Percentiles rank a stretch among this genome's conserved stretches.
Conservation (phyloP, 2,797 vertebrate genomes). For the Danio kyathit region DNA sequence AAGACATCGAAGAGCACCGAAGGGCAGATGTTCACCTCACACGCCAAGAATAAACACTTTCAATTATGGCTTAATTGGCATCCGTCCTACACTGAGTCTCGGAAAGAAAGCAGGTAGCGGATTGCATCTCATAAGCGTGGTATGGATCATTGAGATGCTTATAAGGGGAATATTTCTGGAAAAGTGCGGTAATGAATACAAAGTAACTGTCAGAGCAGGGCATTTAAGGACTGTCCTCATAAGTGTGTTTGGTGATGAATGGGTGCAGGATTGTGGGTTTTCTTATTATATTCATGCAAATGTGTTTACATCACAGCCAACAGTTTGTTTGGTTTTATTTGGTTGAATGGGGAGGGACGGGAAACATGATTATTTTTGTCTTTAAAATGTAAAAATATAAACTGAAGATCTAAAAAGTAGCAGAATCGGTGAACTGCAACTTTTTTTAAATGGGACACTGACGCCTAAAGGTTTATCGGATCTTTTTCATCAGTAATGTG, state of each 20-base stretch:
- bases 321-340: conserved; percentile 39
- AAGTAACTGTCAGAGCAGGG: neutral
- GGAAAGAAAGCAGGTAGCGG: conserved; percentile 14
- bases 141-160: conserved; percentile 12
- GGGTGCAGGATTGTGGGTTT: conserved; percentile 5
- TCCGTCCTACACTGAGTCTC: conserved; percentile 5
- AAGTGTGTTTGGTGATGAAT: neutral
- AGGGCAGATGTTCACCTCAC: conserved; percentile 8
- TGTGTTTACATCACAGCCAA: conserved; percentile 59
- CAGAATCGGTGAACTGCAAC: conserved; percentile 66
- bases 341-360: conserved; percentile 6
- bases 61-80: conserved; percentile 20
- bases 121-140: conserved; percentile 19
- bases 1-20: conserved; percentile 19
- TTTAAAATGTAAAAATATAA: conserved; percentile 56
- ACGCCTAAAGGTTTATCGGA: conserved; percentile 62
- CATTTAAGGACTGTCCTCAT: neutral
- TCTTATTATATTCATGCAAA: conserved; percentile 9
- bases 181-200: neutral
- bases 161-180: neutral
- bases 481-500: conserved; percentile 77
- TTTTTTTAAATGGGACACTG: conserved; percentile 67
- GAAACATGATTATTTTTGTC: conserved; percentile 52
- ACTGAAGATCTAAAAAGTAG: conserved; percentile 22
- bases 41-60: conserved; percentile 29